Percentiles rank a stretch among this genome's conserved stretches.
These are phyloP conservation scores for Chymomyza costata DNA, from an alignment of 1,140 invertebrate species.

Conservation along the genomic window DNA sequence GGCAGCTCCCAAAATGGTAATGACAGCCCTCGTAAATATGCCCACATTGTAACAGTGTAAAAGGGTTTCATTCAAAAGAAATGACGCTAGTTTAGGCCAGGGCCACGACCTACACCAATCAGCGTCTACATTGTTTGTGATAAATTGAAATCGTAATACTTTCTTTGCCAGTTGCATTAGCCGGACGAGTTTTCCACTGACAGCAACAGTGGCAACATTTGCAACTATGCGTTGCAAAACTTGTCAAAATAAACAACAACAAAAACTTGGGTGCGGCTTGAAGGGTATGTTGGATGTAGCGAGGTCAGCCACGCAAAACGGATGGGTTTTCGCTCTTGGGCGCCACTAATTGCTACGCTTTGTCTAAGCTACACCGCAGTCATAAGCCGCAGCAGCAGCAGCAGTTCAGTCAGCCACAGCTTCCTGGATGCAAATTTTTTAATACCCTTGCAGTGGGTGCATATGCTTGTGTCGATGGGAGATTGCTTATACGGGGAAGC, in stretches of 20 bases:
- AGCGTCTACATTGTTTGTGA: constrained; percentile 56
- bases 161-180: constrained; percentile 35
- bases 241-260: constrained; percentile 22
- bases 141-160: constrained; percentile 63
- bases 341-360: constrained; percentile 59
- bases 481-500: no score
- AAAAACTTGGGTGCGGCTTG: constrained; percentile 10
- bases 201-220: constrained; percentile 1
- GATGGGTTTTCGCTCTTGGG: constrained; percentile 63
- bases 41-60: no score
- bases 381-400: constrained; percentile 21
- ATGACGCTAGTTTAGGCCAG: constrained; percentile 22
- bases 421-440: no score
- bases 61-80: background rate
- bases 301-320: constrained; percentile 12
- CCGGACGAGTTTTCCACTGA: background rate
- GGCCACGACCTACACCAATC: constrained; percentile 56
- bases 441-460: no score
- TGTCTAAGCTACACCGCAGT: constrained; percentile 26
- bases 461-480: no score
- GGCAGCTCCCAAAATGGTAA: no score
- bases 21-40: no score
- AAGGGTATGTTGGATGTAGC: constrained; percentile 15
- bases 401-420: no score
- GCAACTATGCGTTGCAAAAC: no score